These are phyloP conservation scores for Vireo altiloquus DNA, from an alignment of 2,113 vertebrate species.

Conservation along the genomic window DNA sequence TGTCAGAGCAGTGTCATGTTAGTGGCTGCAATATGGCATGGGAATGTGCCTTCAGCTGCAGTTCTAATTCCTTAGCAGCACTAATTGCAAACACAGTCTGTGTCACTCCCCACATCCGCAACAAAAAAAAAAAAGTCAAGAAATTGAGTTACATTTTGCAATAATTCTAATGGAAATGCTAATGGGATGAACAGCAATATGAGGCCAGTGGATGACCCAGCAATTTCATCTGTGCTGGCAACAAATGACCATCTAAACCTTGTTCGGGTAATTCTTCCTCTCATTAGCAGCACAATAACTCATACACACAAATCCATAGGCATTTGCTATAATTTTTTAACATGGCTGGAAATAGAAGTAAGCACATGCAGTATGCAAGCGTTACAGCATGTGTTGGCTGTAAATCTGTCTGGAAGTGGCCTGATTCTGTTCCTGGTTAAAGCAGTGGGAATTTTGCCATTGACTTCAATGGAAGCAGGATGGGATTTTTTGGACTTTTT, in stretches of 20 bases:
- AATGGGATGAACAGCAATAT: conserved; percentile 50
- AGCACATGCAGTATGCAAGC: conserved; percentile 4
- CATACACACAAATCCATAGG: conserved; percentile 59
- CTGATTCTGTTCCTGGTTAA: conserved; percentile 45
- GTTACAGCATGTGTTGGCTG: conserved; percentile 25
- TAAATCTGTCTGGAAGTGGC: conserved; percentile 42
- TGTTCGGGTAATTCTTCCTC: conserved; percentile 56
- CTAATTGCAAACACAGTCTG: conserved; percentile 53
- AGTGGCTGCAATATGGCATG: conserved; percentile 52
- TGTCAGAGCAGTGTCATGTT: conserved; percentile 54
- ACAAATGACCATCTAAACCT: conserved; percentile 37
- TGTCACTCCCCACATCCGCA: background rate
- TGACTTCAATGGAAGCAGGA: conserved; percentile 42
- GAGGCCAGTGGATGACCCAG: conserved; percentile 45
- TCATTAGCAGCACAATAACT: conserved; percentile 66
- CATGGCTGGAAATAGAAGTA: conserved; percentile 48
- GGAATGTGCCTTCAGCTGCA: conserved; percentile 4
- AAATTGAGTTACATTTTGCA: conserved; percentile 58
- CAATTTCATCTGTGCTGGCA: conserved; percentile 37
- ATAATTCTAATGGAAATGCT: conserved; percentile 63
- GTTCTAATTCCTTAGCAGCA: conserved; percentile 53
- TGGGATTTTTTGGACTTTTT: background rate
- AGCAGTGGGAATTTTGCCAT: conserved; percentile 46
- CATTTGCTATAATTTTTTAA: conserved; percentile 57
- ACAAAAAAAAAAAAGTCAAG: background rate